These are phyloP conservation scores for Microtus ochrogaster DNA, from an alignment of 2,113 vertebrate genomes.

Conservation along the genomic window DNA sequence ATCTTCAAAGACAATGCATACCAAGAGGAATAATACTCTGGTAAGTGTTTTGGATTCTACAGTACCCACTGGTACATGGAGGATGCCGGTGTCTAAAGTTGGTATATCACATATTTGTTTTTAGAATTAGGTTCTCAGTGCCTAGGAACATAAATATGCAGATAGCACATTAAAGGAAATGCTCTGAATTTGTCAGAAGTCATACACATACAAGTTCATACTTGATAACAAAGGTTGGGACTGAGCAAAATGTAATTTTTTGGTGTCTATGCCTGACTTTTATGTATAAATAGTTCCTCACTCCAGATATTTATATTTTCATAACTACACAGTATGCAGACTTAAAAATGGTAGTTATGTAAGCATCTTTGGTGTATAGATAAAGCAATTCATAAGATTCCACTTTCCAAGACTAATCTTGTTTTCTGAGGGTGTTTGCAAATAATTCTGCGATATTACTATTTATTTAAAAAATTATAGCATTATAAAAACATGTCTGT, in stretches of 20 bases:
- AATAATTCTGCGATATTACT: neutral
- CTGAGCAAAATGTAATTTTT: neutral
- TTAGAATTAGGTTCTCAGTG: neutral
- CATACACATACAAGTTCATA: neutral
- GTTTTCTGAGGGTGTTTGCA: slow-evolving; percentile 6
- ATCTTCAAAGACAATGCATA: neutral
- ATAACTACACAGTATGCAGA: neutral
- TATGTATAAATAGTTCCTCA: neutral
- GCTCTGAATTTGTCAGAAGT: neutral
- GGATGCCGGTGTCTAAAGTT: neutral
- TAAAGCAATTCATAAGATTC: neutral
- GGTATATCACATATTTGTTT: neutral
- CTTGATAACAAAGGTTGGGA: neutral
- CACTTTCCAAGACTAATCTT: neutral
- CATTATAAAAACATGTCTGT: neutral
- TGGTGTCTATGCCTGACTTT: neutral
- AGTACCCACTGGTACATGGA: neutral
- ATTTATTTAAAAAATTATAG: slow-evolving; percentile 18
- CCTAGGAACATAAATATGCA: neutral
- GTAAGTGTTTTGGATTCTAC: neutral
- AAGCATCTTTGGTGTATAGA: neutral
- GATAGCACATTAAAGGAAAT: neutral
- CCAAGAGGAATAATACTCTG: neutral
- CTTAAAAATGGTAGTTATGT: neutral
- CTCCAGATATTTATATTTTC: neutral